Base-by-base conservation (phyloP, 2,888 invertebrate species). In the Osmoderma eremita region DNA sequence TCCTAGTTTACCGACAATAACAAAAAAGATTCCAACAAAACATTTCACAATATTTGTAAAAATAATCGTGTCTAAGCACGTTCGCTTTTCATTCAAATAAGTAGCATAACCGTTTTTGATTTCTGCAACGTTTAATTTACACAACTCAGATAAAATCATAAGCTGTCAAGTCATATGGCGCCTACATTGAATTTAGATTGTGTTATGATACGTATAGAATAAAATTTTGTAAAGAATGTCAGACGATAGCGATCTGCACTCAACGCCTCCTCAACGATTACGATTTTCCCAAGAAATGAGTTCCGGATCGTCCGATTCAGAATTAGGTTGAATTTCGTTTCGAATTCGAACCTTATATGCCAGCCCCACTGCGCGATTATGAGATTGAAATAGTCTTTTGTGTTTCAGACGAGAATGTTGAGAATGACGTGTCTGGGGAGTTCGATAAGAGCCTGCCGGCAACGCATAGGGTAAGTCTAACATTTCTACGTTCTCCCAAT, bases 371-470 rank as follows among this genome's bases (percentile, higher is more conserved):
- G 2, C 10, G 30, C 6, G 6, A 30, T 8, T 30, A 30, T 10
- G 1, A 30, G 30, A 8, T 2, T 30, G 30, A 30, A 3, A 10
- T 30, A 6, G 5, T 8, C 10, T 30, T 5, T 36, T 50, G 18
- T 67, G 18, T 63, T 69, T 12, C 45, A 69, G 78, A 77, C 62
- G 69, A 71, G 50, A 71, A 74, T 17, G 67, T 68, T 5, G 65
- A 71, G 42, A 69, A 70, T 12, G 70, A 41, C 42, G 65, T 53
- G 13, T 49, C 41, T 50, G 78, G 75, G 18, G 73, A 77, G 65
- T 82, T 81, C 68, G 80, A 82, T 68, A 78, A 78, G n/a, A 80
- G 81, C 66, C 70, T 82, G 67, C 82, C 82, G 0, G 80, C 81
- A 41, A 74, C 78, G 13, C 82, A 82, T 72, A 77, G 76, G 70